phyloP scores from a whole-genome alignment of 2,888 invertebrate species.

The Boloria euphrosyne region DNA sequence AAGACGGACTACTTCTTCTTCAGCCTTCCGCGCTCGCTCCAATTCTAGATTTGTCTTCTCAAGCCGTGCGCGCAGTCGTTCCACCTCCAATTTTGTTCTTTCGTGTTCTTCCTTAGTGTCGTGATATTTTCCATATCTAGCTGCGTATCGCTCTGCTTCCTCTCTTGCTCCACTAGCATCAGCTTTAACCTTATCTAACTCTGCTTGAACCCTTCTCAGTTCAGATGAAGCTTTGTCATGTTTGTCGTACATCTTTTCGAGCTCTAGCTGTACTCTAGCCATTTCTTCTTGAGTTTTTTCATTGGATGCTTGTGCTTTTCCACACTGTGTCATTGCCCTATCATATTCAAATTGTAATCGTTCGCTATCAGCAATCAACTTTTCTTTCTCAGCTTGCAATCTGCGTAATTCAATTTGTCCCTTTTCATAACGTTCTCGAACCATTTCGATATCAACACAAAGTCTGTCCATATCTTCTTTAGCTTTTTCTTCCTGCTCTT shows the following conservation, averaged over 20 bases:
- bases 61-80: slow-evolving; percentile 89
- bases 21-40: slow-evolving; percentile 87
- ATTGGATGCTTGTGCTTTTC: slow-evolving; percentile 91
- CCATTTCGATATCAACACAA: slow-evolving; percentile 91
- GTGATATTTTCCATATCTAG: slow-evolving; percentile 89
- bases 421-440: slow-evolving; percentile 94
- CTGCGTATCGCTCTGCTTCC: slow-evolving; percentile 88
- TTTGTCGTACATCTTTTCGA: slow-evolving; percentile 95
- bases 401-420: slow-evolving; percentile 92
- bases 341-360: slow-evolving; percentile 93
- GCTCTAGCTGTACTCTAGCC: slow-evolving; percentile 91
- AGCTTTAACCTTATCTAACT: slow-evolving; percentile 85
- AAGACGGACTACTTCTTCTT: slow-evolving; percentile 85
- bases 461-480: slow-evolving; percentile 91
- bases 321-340: slow-evolving; percentile 91
- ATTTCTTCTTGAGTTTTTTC: slow-evolving; percentile 96
- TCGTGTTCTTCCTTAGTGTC: slow-evolving; percentile 90
- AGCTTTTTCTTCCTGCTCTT: slow-evolving; percentile 95
- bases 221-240: slow-evolving; percentile 93
- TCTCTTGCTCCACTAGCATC: slow-evolving; percentile 91
- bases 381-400: slow-evolving; percentile 92
- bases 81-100: slow-evolving; percentile 89
- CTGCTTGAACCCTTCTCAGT: slow-evolving; percentile 90
- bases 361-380: slow-evolving; percentile 91
- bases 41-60: slow-evolving; percentile 91